A percentile compares a stretch with the other conserved stretches of the same genome.
Evolutionary conservation across 2,888 invertebrate genomes (phyloP).

Genomic region (Steinernema scapterisci): DNA sequence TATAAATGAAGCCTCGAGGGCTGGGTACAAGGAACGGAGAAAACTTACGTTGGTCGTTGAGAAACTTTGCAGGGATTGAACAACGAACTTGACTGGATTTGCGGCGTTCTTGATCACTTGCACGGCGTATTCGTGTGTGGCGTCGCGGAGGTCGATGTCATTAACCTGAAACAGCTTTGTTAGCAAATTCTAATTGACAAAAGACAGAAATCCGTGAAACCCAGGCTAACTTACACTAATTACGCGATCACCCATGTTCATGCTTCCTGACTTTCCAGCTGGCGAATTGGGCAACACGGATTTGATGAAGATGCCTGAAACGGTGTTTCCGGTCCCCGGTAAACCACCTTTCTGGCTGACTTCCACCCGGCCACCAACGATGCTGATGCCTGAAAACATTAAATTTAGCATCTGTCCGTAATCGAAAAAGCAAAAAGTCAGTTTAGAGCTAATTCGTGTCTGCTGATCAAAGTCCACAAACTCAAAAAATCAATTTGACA

Average conservation of each 20-base stretch:
- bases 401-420: too few species aligned
- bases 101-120: slow-evolving; percentile 88
- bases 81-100: slow-evolving; percentile 84
- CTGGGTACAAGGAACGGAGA: too few species aligned
- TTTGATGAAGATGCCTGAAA: slow-evolving; percentile 96
- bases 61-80: slow-evolving; percentile 77
- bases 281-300: slow-evolving; percentile 91
- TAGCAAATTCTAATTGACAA: not conserved
- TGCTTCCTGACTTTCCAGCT: slow-evolving; percentile 81
- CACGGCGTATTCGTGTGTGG: slow-evolving; percentile 91
- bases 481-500: slow-evolving; percentile 17
- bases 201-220: too few species aligned
- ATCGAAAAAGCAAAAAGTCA: too few species aligned
- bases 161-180: slow-evolving; percentile 74
- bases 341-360: slow-evolving; percentile 65
- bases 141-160: slow-evolving; percentile 84
- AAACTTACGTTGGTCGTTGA: slow-evolving; percentile 46
- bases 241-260: slow-evolving; percentile 72
- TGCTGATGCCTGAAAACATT: slow-evolving; percentile 76
- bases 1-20: not conserved
- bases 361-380: slow-evolving; percentile 88
- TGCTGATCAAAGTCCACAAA: too few species aligned
- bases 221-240: slow-evolving; percentile 69
- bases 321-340: slow-evolving; percentile 75
- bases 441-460: too few species aligned